Evolutionary conservation across 35 echinoderm and acorn worm genomes (phyloP).

Genomic region (Ophiothrix spiculata): DNA sequence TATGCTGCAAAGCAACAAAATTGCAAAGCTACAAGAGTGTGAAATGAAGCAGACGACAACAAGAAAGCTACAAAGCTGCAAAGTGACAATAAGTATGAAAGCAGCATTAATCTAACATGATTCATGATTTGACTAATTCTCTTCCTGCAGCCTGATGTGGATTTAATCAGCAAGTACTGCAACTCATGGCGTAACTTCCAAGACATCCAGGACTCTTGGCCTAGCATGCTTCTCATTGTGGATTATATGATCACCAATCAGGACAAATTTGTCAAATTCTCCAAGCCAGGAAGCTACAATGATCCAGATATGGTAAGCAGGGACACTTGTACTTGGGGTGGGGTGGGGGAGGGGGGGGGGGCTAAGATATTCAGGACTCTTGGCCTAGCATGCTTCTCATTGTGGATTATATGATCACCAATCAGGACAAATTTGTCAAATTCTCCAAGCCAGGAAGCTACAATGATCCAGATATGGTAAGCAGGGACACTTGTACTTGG

Average conservation of each 20-base stretch:
- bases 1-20: too few relatives aligned
- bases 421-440: neutral
- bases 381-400: neutral
- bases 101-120: neutral
- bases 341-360: too few relatives aligned
- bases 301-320: neutral
- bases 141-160: constrained; percentile 56
- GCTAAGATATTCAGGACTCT: neutral
- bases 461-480: constrained; percentile 1
- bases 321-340: too few relatives aligned
- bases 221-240: constrained; percentile 36
- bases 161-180: constrained; percentile 67
- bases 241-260: constrained; percentile 35
- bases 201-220: constrained; percentile 80
- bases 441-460: neutral
- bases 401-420: neutral
- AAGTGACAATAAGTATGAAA: too few relatives aligned
- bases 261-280: neutral
- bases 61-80: too few relatives aligned
- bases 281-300: neutral
- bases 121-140: too few relatives aligned
- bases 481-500: too few relatives aligned
- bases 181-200: constrained; percentile 62
- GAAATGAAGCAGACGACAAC: too few relatives aligned
- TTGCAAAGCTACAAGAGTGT: too few relatives aligned